These are phyloP conservation scores for Oscheius sp. DNA, from an alignment of 2,888 invertebrate species.

Conservation along the genomic window DNA sequence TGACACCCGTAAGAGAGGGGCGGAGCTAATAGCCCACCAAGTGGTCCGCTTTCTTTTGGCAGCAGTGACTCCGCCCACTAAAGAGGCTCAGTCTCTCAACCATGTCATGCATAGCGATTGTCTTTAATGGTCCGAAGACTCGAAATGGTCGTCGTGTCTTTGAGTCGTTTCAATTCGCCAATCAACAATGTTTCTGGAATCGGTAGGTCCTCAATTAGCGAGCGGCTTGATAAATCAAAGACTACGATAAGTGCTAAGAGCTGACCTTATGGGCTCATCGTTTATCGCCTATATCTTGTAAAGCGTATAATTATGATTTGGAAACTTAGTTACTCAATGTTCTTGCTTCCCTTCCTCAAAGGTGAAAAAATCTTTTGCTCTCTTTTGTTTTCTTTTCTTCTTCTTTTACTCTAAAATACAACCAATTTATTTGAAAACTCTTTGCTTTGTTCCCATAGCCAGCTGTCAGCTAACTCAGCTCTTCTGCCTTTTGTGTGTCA, in stretches of 20 bases:
- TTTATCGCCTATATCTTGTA: no score
- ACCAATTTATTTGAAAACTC: no score
- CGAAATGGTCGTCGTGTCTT: constrained; percentile 54
- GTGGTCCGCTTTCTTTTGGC: neutral
- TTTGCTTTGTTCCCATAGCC: neutral
- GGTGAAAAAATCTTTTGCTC: no score
- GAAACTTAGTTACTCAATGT: no score
- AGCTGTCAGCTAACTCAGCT: neutral
- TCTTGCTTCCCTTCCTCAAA: no score
- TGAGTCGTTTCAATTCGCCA: constrained; percentile 51
- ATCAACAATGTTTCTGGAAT: constrained; percentile 54
- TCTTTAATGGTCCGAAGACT: constrained; percentile 47
- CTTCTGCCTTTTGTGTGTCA: constrained; percentile 3
- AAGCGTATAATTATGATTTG: no score
- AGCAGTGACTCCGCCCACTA: constrained; percentile 9
- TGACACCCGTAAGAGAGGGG: neutral
- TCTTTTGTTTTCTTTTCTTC: no score
- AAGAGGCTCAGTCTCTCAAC: neutral
- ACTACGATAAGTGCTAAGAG: no score
- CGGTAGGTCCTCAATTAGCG: constrained; percentile 36
- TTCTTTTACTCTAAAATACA: no score
- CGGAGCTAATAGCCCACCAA: neutral
- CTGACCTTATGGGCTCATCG: no score
- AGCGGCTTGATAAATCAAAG: no score
- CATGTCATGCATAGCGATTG: constrained; percentile 50